A percentile compares a stretch with the other conserved stretches of the same genome.
phyloP scores from a whole-genome alignment of 2,113 vertebrate genomes.

The Nymphicus hollandicus region DNA sequence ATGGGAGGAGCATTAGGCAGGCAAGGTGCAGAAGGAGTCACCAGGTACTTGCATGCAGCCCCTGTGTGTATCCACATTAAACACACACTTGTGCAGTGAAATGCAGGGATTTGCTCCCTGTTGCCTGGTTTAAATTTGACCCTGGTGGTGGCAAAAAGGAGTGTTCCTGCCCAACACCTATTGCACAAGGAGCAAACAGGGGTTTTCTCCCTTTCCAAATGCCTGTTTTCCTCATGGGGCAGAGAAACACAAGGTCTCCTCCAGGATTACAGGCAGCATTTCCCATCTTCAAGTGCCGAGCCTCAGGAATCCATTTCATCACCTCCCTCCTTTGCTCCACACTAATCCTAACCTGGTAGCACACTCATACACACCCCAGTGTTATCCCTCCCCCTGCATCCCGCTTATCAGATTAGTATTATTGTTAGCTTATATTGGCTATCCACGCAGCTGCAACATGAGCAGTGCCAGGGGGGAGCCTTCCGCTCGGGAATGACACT shows the following conservation, averaged over 20 bases:
- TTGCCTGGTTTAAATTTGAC: rapidly evolving
- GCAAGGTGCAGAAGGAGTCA: neutral
- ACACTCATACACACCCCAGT: neutral
- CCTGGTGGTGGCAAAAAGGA: neutral
- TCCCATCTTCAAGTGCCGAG: neutral
- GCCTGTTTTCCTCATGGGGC: rapidly evolving
- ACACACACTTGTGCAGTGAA: no score
- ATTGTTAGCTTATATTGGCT: neutral
- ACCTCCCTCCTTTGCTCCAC: neutral
- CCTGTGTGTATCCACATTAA: rapidly evolving
- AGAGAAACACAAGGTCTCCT: rapidly evolving
- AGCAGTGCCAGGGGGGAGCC: rapidly evolving
- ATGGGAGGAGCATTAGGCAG: neutral
- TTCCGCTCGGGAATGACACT: neutral
- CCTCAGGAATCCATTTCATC: neutral
- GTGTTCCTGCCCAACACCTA: neutral
- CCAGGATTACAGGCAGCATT: neutral
- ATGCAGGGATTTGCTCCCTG: neutral
- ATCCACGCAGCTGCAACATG: rapidly evolving
- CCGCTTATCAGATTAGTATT: neutral
- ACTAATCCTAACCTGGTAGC: rapidly evolving
- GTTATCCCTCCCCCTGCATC: neutral
- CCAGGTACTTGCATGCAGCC: rapidly evolving
- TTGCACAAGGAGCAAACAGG: neutral
- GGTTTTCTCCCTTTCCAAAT: neutral